phyloP scores from a whole-genome alignment of 2,113 vertebrate genomes.

The Indicator indicator region DNA sequence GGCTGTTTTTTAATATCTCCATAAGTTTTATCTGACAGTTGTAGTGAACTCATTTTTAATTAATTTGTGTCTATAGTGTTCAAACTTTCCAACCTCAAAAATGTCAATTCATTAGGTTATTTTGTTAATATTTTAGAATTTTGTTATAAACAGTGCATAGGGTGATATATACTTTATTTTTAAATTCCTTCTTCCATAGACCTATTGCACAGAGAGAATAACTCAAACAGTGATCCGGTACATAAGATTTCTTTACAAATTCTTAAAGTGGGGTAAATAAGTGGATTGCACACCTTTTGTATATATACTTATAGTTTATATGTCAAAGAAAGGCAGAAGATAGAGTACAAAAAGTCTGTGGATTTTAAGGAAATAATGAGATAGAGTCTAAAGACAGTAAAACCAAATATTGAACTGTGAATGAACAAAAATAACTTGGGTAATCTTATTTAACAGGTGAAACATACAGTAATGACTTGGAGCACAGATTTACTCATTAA shows the following conservation, averaged over 20 bases:
- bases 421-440: accelerated
- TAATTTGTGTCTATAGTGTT: not conserved
- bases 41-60: not conserved
- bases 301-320: not conserved
- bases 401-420: not conserved
- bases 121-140: not conserved
- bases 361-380: not conserved
- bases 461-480: not conserved
- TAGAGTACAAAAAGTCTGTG: not conserved
- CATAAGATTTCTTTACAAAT: not conserved
- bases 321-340: not conserved
- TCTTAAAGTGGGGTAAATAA: not conserved
- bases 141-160: not conserved
- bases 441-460: not conserved
- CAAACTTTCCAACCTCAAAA: not conserved
- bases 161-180: not conserved
- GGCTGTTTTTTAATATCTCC: not conserved
- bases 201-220: not conserved
- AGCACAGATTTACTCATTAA: not conserved
- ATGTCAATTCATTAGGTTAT: not conserved
- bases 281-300: not conserved
- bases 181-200: not conserved
- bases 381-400: not conserved
- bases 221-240: not conserved
- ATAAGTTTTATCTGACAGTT: not conserved